Evolutionary conservation across 2,797 vertebrate genomes (phyloP).

Genomic region (Uromys caudimaculatus): DNA sequence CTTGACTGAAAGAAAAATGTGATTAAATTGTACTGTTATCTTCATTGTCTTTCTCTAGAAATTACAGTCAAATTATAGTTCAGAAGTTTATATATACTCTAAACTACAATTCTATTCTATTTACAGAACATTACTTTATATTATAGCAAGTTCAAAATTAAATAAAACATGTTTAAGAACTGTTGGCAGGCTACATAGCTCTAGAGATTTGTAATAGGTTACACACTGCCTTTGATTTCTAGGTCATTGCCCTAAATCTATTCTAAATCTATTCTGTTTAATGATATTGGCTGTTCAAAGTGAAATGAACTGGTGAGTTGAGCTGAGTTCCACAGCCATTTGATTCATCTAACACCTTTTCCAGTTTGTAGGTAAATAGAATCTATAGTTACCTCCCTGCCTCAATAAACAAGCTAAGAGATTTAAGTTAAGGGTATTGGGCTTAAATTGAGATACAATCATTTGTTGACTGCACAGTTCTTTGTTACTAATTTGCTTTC

Average conservation of each 20-base stretch:
- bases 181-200: slow-evolving; percentile 2
- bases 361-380: slow-evolving; percentile 45
- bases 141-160: slow-evolving; percentile 57
- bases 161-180: slow-evolving; percentile 51
- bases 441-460: slow-evolving; percentile 23
- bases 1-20: neutral
- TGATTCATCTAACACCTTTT: slow-evolving; percentile 50
- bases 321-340: slow-evolving; percentile 32
- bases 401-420: slow-evolving; percentile 13
- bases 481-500: slow-evolving; percentile 22
- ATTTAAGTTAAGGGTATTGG: neutral
- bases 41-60: slow-evolving; percentile 3
- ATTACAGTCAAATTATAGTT: slow-evolving; percentile 47
- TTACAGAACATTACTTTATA: slow-evolving; percentile 59
- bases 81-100: neutral
- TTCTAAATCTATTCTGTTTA: slow-evolving; percentile 73
- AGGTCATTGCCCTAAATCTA: slow-evolving; percentile 69
- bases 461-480: neutral
- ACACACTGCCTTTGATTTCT: slow-evolving; percentile 66
- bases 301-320: slow-evolving; percentile 71
- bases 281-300: slow-evolving; percentile 64
- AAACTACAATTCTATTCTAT: slow-evolving; percentile 30
- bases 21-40: slow-evolving; percentile 14
- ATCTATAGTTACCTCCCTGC: neutral
- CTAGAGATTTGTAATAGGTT: slow-evolving; percentile 55